phyloP scores from a whole-genome alignment of 23 tunicate genomes.

The Trididemnum miniatum region DNA sequence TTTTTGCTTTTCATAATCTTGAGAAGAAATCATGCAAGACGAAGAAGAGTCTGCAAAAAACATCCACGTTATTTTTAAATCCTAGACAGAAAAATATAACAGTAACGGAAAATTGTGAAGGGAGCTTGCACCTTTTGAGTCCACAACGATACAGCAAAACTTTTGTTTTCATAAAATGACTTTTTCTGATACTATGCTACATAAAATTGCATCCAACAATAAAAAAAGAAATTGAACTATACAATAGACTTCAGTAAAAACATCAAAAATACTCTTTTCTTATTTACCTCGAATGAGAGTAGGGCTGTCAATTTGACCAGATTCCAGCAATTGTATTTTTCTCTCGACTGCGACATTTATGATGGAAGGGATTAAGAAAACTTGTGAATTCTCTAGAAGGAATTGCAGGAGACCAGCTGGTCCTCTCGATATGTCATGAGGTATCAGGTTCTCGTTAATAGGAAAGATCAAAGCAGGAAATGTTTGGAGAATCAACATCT shows the following conservation, averaged over 20 bases:
- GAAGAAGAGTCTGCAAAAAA: conserved; percentile 23
- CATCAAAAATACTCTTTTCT: too few relatives aligned
- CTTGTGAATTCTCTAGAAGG: conserved; percentile 41
- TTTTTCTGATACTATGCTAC: too few relatives aligned
- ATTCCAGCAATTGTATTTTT: conserved; percentile 49
- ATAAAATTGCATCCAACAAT: too few relatives aligned
- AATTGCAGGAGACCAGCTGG: conserved; percentile 49
- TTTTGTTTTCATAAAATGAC: too few relatives aligned
- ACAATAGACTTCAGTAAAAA: too few relatives aligned
- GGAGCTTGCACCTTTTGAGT: too few relatives aligned
- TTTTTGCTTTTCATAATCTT: conserved; percentile 41
- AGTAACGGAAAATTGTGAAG: too few relatives aligned
- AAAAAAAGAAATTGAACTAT: too few relatives aligned
- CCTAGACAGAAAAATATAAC: too few relatives aligned
- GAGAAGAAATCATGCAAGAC: conserved; percentile 30
- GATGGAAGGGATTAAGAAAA: conserved; percentile 47
- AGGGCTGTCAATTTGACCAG: conserved; percentile 66
- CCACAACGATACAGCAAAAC: too few relatives aligned
- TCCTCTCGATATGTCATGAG: conserved; percentile 9
- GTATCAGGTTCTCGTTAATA: not conserved
- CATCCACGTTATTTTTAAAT: too few relatives aligned
- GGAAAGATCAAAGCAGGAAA: conserved; percentile 55
- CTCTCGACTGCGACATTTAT: conserved; percentile 31
- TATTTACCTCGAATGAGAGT: conserved; percentile 36
- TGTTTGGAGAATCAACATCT: conserved; percentile 41